A percentile compares a stretch with the other conserved stretches of the same genome.
Conservation (phyloP, 2,113 vertebrate species). For the Oreochromis niloticus region DNA sequence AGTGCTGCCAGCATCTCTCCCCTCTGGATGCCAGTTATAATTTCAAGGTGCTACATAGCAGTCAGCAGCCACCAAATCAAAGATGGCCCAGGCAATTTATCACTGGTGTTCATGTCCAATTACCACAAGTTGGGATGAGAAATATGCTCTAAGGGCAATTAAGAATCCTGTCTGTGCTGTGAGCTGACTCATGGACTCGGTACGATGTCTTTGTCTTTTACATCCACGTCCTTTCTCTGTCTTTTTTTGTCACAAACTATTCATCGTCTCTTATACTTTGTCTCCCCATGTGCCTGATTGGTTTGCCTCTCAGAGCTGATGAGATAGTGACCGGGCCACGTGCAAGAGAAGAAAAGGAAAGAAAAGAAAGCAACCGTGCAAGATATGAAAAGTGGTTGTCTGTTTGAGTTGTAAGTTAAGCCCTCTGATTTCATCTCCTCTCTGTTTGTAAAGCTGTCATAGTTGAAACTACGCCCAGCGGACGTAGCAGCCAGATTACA, state of each 20-base stretch:
- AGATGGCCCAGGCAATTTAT: slow-evolving; percentile 53
- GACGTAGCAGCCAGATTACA: slow-evolving; percentile 40
- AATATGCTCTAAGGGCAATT: slow-evolving; percentile 54
- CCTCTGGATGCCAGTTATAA: slow-evolving; percentile 11
- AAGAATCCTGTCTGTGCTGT: slow-evolving; percentile 42
- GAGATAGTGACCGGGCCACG: not conserved
- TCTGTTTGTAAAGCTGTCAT: slow-evolving; percentile 50
- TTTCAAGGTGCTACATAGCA: slow-evolving; percentile 25
- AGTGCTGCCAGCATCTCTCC: not conserved
- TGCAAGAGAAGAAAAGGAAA: not conserved
- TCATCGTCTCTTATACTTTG: not conserved
- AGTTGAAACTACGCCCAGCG: slow-evolving; percentile 39
- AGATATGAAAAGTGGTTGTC: slow-evolving; percentile 11
- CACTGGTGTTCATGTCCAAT: slow-evolving; percentile 57
- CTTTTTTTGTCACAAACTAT: slow-evolving; percentile 48
- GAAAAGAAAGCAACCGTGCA: not conserved
- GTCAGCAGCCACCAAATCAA: slow-evolving; percentile 37
- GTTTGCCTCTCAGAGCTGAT: not conserved
- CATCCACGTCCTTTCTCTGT: slow-evolving; percentile 25
- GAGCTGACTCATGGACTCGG: slow-evolving; percentile 23
- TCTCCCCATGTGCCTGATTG: not conserved
- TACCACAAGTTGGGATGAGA: slow-evolving; percentile 46
- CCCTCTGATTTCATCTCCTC: slow-evolving; percentile 37
- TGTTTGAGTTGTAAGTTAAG: slow-evolving; percentile 24
- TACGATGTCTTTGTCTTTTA: slow-evolving; percentile 32